Evolutionary conservation across 2,888 invertebrate genomes (phyloP), one percentile per base, ranked within the genome.

Genomic region (Glaucopsyche alexis): DNA sequence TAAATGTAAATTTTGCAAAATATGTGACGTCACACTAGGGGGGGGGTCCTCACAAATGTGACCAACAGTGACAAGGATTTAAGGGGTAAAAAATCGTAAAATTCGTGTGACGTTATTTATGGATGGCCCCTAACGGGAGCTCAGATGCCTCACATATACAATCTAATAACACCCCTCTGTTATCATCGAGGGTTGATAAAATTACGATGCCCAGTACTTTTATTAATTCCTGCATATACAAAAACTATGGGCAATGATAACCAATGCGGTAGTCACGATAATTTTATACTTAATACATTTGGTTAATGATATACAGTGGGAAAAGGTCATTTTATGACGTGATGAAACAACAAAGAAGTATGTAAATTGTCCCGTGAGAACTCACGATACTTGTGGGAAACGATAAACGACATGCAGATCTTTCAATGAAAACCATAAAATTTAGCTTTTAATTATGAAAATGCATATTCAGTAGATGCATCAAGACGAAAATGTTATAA

Each of bases 311-410:
- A 38, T 29, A 60, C 60, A 38, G 13, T 60, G 60, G 60, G 60
- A 60, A 60, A 60, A n/a, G 38, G 60, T 19, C 13, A 60, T 6
- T 60, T 38, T 29, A 60, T 60, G 60, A 38, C 60, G 60, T 60
- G 60, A 60, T 60, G 29, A 29, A 29, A 29, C 29, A 60, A 60
- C 60, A 60, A 60, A 60, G 60, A 13, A 60, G 60, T 60, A 60
- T 60, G 29, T 38, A 60, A 60, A 60, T 60, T 38, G 60, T 29
- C 29, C 60, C 60, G 60, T 60, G 60, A 60, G 60, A 60, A 60
- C 13, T 29, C 60, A 29, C 11, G 60, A 29, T 38, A 38, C 60
- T 29, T 11, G 11, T 29, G 60, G 13, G 29, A 29, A 60, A 60
- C 60, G 29, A 60, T 29, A 38, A 60, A 60, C 2, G 11, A 5